Conservation (phyloP, 1,140 invertebrate species). For the Chionoecetes opilio region DNA sequence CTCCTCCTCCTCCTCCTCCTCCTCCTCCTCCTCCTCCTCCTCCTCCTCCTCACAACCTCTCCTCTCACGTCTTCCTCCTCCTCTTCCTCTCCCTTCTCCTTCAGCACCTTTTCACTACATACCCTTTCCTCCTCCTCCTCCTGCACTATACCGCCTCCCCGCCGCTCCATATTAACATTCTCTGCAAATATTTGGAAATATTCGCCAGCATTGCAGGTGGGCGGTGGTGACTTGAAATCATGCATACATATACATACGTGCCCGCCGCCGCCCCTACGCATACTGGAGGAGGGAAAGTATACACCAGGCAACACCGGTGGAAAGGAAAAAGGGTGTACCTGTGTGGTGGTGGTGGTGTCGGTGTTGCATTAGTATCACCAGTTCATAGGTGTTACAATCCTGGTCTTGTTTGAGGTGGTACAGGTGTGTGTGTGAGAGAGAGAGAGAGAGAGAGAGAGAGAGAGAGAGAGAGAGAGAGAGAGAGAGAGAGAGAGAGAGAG, state of each 20-base stretch:
- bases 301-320: background rate
- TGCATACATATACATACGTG: background rate
- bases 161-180: background rate
- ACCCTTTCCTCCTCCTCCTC: too few relatives aligned
- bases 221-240: background rate
- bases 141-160: too few relatives aligned
- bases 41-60: background rate
- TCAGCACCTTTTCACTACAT: too few relatives aligned
- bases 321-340: background rate
- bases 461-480: too few relatives aligned
- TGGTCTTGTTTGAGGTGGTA: too few relatives aligned
- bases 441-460: too few relatives aligned
- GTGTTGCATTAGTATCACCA: too few relatives aligned
- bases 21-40: too few relatives aligned
- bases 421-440: too few relatives aligned
- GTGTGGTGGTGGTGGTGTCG: background rate
- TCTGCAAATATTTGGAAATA: slow-evolving; percentile 19
- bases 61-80: background rate
- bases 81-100: background rate
- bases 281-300: background rate
- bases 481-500: too few relatives aligned
- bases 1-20: too few relatives aligned
- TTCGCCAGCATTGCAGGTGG: background rate
- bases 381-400: too few relatives aligned
- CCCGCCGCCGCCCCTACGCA: background rate